Conservation (phyloP, 2,113 vertebrate species). For the Callorhinus ursinus region DNA sequence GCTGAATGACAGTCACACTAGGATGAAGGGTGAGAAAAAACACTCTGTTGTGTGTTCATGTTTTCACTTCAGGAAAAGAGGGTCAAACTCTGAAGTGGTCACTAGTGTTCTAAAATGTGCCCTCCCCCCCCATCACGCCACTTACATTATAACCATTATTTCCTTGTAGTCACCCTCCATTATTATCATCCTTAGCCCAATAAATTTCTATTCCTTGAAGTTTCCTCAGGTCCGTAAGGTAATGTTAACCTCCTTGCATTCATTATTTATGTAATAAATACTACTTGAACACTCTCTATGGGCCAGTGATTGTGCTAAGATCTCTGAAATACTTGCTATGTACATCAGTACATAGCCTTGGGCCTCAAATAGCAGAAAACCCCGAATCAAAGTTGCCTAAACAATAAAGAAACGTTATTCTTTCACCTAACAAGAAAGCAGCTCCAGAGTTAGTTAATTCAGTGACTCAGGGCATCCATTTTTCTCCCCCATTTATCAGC, state of each 20-base stretch:
- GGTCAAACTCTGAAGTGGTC: neutral
- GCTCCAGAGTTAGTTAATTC: neutral
- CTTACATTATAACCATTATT: neutral
- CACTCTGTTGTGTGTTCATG: neutral
- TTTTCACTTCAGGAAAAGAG: constrained; percentile 10
- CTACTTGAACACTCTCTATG: neutral
- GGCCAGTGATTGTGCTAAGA: neutral
- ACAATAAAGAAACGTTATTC: neutral
- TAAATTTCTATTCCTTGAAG: neutral
- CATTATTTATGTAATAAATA: neutral
- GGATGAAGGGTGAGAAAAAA: neutral
- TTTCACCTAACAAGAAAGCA: neutral
- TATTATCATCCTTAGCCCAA: neutral
- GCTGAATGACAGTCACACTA: neutral
- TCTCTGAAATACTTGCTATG: neutral
- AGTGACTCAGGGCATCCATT: neutral
- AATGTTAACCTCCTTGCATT: neutral
- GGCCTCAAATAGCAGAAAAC: neutral
- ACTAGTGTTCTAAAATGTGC: neutral
- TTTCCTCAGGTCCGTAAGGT: neutral
- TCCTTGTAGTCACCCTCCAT: neutral
- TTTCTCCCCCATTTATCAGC: neutral
- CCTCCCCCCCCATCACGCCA: neutral
- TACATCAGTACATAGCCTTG: neutral
- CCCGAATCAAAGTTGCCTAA: neutral